Conservation (phyloP, 2,888 invertebrate genomes). For the Machimus atricapillus region DNA sequence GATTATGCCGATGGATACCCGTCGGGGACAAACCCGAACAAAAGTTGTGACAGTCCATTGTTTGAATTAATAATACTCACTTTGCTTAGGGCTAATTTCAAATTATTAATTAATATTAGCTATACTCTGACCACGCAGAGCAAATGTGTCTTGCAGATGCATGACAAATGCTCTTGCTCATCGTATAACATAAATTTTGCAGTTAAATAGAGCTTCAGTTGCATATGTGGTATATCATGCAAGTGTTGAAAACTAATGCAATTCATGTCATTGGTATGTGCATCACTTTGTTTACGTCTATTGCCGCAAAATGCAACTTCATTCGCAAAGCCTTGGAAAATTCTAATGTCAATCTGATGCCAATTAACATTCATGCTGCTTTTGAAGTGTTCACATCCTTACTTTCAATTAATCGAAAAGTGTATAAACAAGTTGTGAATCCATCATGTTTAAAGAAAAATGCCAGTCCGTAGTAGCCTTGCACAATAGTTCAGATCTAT, state of each 20-base stretch:
- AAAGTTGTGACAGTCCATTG: not conserved
- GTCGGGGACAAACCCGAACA: not conserved
- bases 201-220: not conserved
- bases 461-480: not conserved
- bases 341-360: not conserved
- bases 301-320: not conserved
- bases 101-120: not conserved
- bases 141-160: not conserved
- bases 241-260: not conserved
- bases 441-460: not conserved
- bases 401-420: not conserved
- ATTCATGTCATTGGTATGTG: not conserved
- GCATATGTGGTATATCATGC: not conserved
- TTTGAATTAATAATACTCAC: not conserved
- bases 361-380: not conserved
- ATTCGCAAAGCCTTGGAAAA: not conserved
- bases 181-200: not conserved
- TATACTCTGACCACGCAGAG: not conserved
- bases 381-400: not conserved
- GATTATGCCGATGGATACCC: not conserved
- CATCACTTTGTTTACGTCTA: not conserved
- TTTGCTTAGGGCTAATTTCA: not conserved
- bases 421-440: not conserved
- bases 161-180: not conserved
- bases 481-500: not conserved